Evolutionary conservation across 2,888 invertebrate genomes (phyloP), one percentile per base, ranked within the genome.

Genomic region (Dione vanillae): DNA sequence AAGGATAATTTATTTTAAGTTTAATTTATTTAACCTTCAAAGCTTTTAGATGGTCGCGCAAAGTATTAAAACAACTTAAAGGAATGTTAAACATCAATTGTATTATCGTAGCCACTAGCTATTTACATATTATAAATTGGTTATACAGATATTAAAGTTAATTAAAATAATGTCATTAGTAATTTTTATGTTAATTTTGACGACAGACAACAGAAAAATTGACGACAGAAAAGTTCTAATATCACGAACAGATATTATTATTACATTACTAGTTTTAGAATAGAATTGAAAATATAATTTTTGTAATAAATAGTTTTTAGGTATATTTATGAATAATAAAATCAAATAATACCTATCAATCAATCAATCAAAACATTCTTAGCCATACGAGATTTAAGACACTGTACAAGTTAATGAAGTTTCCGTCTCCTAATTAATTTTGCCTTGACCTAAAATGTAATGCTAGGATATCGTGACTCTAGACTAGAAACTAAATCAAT

Each of bases 111-210:
- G 20, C 49, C 19, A 11, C 12, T 56, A 2, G 7, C 49, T 19
- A 51, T 35, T 56, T 56, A 56, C 56, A 56, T 56, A 40, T 56
- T 11, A 16, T 56, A 40, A 37, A 40, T 19, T 56, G 56, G 40
- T 16, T 56, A 40, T 0, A 16, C 40, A 40, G 40, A 40, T 11
- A 56, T 40, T 40, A 56, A 56, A 6, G 11, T 56, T 37, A 40
- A 37, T 56, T 56, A 16, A n/a, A 10, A 54, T 37, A 16, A n/a
- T 2, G 37, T 52, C 1, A 52, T 12, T 27, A 27, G 27, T 27
- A 27, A 20, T 52, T 51, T 8, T 51, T 52, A 27, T 52, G n/a
- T n/a, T n/a, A n/a, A n/a, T n/a, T n/a, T n/a, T n/a, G n/a, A n/a
- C n/a, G n/a, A n/a, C n/a, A n/a, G n/a, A n/a, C n/a, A n/a, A n/a